These are phyloP conservation scores for Oreochromis spilurus DNA, from an alignment of 2,113 vertebrate genomes.

Conservation along the genomic window DNA sequence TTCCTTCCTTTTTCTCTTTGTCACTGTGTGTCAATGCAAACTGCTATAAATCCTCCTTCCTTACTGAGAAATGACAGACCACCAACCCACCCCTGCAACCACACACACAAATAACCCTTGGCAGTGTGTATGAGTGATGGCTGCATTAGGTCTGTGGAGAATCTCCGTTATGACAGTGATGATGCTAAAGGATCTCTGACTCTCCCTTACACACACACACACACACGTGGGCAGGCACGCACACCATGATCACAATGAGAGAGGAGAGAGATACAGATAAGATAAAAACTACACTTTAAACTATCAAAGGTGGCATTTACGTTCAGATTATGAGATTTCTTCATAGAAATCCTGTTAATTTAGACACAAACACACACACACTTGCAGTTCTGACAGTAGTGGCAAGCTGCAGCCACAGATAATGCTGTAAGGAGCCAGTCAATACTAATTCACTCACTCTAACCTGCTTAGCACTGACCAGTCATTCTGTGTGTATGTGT, in stretches of 20 bases:
- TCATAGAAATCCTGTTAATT: background rate
- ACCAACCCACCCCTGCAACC: background rate
- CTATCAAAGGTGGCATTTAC: background rate
- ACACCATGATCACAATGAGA: background rate
- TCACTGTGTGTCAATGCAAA: background rate
- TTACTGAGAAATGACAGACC: constrained; percentile 12
- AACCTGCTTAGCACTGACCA: constrained; percentile 68
- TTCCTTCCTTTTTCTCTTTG: background rate
- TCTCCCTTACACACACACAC: background rate
- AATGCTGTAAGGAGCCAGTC: constrained; percentile 56
- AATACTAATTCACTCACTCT: constrained; percentile 61
- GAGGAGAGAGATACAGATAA: background rate
- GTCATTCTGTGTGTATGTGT: constrained; percentile 7
- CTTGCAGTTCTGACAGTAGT: constrained; percentile 46
- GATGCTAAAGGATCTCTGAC: constrained; percentile 52
- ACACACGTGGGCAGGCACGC: background rate
- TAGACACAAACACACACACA: background rate
- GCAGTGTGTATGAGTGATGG: constrained; percentile 49
- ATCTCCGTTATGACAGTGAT: constrained; percentile 53
- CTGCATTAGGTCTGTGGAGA: constrained; percentile 52
- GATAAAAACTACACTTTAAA: background rate
- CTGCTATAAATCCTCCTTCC: constrained; percentile 11
- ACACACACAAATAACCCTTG: background rate
- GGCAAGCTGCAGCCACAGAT: constrained; percentile 46
- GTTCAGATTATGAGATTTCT: background rate